Conservation (phyloP, 1,140 invertebrate species). For the Drosophila santomea region DNA sequence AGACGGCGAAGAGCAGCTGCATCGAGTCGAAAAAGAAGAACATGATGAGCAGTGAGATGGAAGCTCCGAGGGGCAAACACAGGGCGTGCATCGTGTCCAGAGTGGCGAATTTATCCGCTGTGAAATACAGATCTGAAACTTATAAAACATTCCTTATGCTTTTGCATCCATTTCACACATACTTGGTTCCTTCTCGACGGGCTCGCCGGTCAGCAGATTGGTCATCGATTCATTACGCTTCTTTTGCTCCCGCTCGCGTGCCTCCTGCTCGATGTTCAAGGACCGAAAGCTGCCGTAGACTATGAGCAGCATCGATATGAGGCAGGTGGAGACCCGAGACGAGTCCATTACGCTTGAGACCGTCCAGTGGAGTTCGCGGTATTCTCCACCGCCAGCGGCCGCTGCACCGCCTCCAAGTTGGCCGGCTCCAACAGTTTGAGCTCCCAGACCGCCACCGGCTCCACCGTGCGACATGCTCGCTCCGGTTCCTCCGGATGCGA, state of each 20-base stretch:
- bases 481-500: conserved; percentile 26
- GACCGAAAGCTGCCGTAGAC: conserved; percentile 98
- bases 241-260: conserved; percentile 93
- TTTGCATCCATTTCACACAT: conserved; percentile 28
- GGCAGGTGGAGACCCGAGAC: conserved; percentile 95
- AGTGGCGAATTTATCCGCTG: conserved; percentile 86
- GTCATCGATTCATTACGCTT: conserved; percentile 87
- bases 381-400: conserved; percentile 64
- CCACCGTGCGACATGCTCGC: conserved; percentile 78
- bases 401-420: conserved; percentile 62
- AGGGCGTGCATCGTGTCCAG: conserved; percentile 98
- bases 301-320: conserved; percentile 98
- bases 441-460: conserved; percentile 55
- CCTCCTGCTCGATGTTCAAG: conserved; percentile 97
- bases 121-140: conserved; percentile 29
- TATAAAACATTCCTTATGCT: conserved; percentile 9
- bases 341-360: conserved; percentile 97
- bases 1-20: conserved; percentile 98
- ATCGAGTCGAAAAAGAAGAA: conserved; percentile 99
- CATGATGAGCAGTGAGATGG: conserved; percentile 97
- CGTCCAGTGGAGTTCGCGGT: conserved; percentile 90
- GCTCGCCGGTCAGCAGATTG: conserved; percentile 86
- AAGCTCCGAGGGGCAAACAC: conserved; percentile 97
- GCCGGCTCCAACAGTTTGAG: conserved; percentile 64
- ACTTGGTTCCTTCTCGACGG: conserved; percentile 82